Evolutionary conservation across 2,888 invertebrate genomes (phyloP).

Genomic region (Automeris io): DNA sequence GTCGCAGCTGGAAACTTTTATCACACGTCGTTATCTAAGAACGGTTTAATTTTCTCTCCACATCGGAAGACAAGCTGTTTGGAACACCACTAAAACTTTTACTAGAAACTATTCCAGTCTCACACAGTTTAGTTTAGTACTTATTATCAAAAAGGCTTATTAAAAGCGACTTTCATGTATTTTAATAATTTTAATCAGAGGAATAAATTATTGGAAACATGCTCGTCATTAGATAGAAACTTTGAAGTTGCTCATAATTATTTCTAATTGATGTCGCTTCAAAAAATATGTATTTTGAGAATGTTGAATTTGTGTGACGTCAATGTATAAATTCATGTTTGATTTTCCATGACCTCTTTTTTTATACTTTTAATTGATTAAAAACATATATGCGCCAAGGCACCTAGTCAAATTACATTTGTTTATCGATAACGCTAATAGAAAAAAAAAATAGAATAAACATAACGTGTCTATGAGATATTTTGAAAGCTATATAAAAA

Average conservation of each 20-base stretch:
- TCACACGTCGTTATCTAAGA: conserved; percentile 2
- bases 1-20: background rate
- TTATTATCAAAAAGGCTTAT: background rate
- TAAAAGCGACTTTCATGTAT: background rate
- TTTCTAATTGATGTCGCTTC: background rate
- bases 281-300: background rate
- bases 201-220: too few species aligned
- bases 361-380: background rate
- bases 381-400: too few species aligned
- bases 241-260: background rate
- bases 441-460: too few species aligned
- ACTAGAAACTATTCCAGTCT: background rate
- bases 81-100: background rate
- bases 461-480: too few species aligned
- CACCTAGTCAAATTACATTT: too few species aligned
- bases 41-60: conserved; percentile 5
- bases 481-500: too few species aligned
- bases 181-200: background rate
- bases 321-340: background rate
- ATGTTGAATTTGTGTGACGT: background rate
- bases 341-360: background rate
- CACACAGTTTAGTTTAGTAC: background rate
- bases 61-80: background rate
- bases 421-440: too few species aligned
- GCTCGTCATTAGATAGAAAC: background rate